Evolutionary conservation across 1,140 invertebrate genomes (phyloP).

Genomic region (Ips typographus): DNA sequence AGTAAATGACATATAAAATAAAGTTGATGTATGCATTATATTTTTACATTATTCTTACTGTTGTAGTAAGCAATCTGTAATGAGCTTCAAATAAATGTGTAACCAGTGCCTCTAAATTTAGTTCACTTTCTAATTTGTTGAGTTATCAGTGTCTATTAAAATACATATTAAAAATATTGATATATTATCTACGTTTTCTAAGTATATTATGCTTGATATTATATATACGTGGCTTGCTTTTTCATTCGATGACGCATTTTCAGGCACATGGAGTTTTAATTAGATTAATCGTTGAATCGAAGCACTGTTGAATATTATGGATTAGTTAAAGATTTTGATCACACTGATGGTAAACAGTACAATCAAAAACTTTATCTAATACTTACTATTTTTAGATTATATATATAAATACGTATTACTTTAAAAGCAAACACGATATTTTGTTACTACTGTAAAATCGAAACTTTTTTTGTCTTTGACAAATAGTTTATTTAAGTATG

Average conservation of each 20-base stretch:
- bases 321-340: not conserved
- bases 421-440: not conserved
- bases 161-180: not conserved
- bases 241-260: not conserved
- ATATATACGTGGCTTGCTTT: not conserved
- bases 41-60: too few relatives aligned
- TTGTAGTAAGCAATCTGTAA: too few relatives aligned
- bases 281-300: not conserved
- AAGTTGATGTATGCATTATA: too few relatives aligned
- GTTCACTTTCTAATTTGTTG: not conserved
- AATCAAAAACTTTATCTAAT: not conserved
- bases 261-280: not conserved
- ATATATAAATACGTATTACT: not conserved
- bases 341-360: too few relatives aligned
- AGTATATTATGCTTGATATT: too few relatives aligned
- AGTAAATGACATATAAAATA: too few relatives aligned
- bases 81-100: not conserved
- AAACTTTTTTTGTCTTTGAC: not conserved
- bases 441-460: not conserved
- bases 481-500: not conserved
- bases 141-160: not conserved
- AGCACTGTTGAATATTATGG: not conserved
- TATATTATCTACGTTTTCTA: not conserved
- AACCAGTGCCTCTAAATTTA: not conserved
- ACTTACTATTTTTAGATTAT: not conserved